Evolutionary conservation across 2,888 invertebrate genomes (phyloP), one percentile per base, ranked within the genome.

Genomic region (Drosophila vallismaia): DNA sequence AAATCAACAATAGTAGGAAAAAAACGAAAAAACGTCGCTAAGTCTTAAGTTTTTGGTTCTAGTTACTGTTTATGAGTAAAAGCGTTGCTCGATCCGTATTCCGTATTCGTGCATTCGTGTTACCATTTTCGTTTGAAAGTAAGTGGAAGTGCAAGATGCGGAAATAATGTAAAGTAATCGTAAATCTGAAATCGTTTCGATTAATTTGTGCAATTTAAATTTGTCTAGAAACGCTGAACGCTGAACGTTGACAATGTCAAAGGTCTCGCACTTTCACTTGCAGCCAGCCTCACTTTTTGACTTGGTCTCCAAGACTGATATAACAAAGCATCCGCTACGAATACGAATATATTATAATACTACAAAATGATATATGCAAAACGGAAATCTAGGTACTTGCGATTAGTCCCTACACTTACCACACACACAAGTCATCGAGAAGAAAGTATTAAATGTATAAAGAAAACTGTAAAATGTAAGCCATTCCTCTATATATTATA

Each of bases 301-400:
- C 76, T 69, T 86, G 84, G 83, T 83, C 88, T 88, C 80, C 54
- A 88, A 88, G 83, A 83, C 83, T 83, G 84, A 88, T 70, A 53
- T 52, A 75, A 62, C 77, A 77, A 71, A 55, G 69, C 66, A 75
- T 50, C 40, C 29, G 31, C 49, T 59, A 70, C 87, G 80, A 82
- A 48, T 59, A 70, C 87, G 80, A 82, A 87, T 82, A 79, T 76
- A 45, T 46, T 38, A 28, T 46, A 29, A 31, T 38, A 53, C 36
- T 38, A 53, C 36, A 45, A 14, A 36, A 29, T 29, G 44, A 66
- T 63, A 63, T 40, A 52, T 45, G 50, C 36, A 40, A 45, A 55
- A 50, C 53, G 42, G 50, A 58, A 42, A 49, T 51, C 69, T 49
- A 62, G 64, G 46, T 69, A 67, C 58, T 71, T 71, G 63, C 67